Evolutionary conservation across 2,113 vertebrate species (phyloP).

Genomic region (Microcebus griseorufus): DNA sequence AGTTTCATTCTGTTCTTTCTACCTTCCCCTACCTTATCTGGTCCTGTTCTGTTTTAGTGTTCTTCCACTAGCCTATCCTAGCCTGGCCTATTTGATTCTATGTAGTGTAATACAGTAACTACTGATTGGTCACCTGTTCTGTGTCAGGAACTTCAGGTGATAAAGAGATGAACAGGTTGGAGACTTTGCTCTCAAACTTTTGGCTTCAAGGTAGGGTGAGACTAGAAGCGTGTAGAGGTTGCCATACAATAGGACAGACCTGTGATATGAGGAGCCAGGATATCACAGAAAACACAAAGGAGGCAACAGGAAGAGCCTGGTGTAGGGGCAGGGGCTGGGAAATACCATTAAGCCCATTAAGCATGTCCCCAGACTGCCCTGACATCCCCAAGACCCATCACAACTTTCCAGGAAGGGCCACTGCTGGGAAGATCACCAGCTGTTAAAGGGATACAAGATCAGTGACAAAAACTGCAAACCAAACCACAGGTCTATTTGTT

Average conservation of each 20-base stretch:
- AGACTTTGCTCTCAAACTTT: background rate
- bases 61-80: background rate
- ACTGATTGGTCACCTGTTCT: background rate
- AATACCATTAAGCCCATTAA: no score
- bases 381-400: background rate
- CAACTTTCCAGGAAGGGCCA: background rate
- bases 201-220: background rate
- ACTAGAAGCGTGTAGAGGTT: background rate
- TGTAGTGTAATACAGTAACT: background rate
- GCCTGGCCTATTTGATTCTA: background rate
- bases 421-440: background rate
- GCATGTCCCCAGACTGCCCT: background rate
- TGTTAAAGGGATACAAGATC: background rate
- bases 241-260: background rate
- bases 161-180: background rate
- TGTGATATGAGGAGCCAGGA: background rate
- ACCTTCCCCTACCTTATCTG: accelerated
- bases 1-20: background rate
- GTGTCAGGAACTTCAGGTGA: background rate
- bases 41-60: background rate
- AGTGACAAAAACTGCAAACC: background rate
- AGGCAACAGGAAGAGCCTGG: background rate
- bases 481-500: background rate
- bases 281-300: background rate
- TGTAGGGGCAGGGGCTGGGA: accelerated